Evolutionary conservation across 2,797 vertebrate species (phyloP).

Genomic region (Halcyon chelicuti): DNA sequence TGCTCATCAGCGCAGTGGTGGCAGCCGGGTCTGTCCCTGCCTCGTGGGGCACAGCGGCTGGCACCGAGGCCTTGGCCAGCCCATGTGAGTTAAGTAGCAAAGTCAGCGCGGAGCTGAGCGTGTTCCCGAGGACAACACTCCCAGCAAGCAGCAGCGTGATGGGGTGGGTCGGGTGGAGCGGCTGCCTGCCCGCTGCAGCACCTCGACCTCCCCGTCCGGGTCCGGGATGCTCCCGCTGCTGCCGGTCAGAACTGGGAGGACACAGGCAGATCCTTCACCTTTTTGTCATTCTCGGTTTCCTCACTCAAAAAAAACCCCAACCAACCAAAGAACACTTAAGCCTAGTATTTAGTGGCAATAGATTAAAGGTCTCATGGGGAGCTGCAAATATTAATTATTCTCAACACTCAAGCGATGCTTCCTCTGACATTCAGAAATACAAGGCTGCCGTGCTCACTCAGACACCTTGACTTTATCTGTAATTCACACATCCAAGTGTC

Average conservation of each 20-base stretch:
- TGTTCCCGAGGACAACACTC: background rate
- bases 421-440: accelerated
- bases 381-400: background rate
- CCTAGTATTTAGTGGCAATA: background rate
- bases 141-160: accelerated
- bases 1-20: accelerated
- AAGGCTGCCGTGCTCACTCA: accelerated
- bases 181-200: background rate
- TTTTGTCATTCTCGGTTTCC: background rate
- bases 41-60: background rate
- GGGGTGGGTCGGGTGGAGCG: background rate
- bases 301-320: background rate
- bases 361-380: background rate
- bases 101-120: accelerated
- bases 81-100: accelerated
- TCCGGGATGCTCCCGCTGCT: accelerated
- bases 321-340: too few species aligned
- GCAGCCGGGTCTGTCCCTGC: accelerated
- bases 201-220: accelerated
- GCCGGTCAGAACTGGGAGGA: background rate
- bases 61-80: background rate
- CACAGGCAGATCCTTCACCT: background rate
- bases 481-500: accelerated
- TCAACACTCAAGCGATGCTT: accelerated
- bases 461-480: accelerated